Conservation (phyloP, 2,888 invertebrate genomes). For the Mimumesa dahlbomi region DNA sequence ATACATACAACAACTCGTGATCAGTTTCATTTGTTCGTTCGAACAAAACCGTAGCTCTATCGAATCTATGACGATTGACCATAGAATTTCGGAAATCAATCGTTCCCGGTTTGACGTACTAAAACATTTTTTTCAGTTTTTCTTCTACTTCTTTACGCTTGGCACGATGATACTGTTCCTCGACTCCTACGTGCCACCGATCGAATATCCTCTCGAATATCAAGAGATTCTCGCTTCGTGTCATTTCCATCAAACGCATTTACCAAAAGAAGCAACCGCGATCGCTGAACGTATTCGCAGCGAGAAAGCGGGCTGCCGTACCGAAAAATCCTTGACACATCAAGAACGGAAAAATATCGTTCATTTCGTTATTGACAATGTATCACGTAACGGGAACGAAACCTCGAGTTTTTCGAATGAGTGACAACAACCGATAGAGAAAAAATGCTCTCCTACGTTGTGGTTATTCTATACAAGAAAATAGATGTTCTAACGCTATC, state of each 20-base stretch:
- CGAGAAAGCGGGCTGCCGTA: background rate
- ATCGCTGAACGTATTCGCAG: slow-evolving; percentile 18
- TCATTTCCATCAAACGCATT: slow-evolving; percentile 51
- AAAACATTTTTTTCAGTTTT: slow-evolving; percentile 48
- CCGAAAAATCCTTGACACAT: background rate
- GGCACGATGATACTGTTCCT: slow-evolving; percentile 53
- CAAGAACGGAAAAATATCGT: slow-evolving; percentile 24
- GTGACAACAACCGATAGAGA: background rate
- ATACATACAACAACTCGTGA: too few relatives aligned
- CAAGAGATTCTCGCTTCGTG: slow-evolving; percentile 16
- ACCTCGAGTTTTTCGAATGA: background rate
- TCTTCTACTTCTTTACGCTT: slow-evolving; percentile 42
- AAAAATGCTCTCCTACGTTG: too few relatives aligned
- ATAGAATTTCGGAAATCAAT: too few relatives aligned
- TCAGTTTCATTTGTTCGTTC: too few relatives aligned
- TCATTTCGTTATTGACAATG: slow-evolving; percentile 38
- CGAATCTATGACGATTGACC: too few relatives aligned
- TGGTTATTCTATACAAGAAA: too few relatives aligned
- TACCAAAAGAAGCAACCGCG: slow-evolving; percentile 48
- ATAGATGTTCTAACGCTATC: too few relatives aligned
- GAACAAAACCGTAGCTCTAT: too few relatives aligned
- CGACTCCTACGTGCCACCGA: slow-evolving; percentile 35
- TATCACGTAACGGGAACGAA: slow-evolving; percentile 1
- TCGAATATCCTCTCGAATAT: background rate
- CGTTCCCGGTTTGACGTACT: background rate